These are phyloP conservation scores for Heliconius eleuchia DNA, from an alignment of 1,140 invertebrate species.

Conservation along the genomic window DNA sequence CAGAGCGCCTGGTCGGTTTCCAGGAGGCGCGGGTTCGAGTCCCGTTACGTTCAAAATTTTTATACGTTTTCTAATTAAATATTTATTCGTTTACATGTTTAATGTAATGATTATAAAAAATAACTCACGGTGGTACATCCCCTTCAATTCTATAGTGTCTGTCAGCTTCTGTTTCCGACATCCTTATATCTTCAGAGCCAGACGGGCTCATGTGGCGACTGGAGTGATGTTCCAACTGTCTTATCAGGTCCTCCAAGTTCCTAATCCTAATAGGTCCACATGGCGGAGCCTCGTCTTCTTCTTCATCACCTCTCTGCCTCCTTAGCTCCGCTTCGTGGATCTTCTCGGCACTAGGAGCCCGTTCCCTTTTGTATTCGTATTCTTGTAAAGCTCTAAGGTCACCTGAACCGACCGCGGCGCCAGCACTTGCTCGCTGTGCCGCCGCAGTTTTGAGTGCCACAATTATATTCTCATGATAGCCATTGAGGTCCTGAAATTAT, in stretches of 20 bases:
- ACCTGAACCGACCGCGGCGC: slow-evolving; percentile 86
- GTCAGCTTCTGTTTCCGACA: slow-evolving; percentile 95
- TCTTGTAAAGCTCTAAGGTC: slow-evolving; percentile 85
- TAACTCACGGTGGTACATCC: slow-evolving; percentile 74
- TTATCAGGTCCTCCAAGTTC: slow-evolving; percentile 94
- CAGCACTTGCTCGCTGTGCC: slow-evolving; percentile 83
- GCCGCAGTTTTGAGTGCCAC: slow-evolving; percentile 92
- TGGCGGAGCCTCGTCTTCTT: slow-evolving; percentile 86
- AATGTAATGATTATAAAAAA: neutral
- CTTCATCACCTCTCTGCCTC: slow-evolving; percentile 76
- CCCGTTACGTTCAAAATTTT: too few relatives aligned
- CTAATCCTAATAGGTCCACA: slow-evolving; percentile 91
- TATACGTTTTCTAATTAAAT: too few relatives aligned
- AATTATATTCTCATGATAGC: slow-evolving; percentile 95
- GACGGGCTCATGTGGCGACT: slow-evolving; percentile 93
- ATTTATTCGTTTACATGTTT: neutral
- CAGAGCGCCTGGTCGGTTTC: too few relatives aligned
- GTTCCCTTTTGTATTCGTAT: slow-evolving; percentile 82
- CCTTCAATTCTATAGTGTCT: slow-evolving; percentile 93
- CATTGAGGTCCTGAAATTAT: slow-evolving; percentile 90
- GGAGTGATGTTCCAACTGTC: slow-evolving; percentile 94
- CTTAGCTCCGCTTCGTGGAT: slow-evolving; percentile 83
- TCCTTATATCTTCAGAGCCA: slow-evolving; percentile 94
- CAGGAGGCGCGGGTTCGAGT: too few relatives aligned
- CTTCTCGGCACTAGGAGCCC: slow-evolving; percentile 84